A percentile compares a stretch with the other conserved stretches of the same genome.
phyloP scores from a whole-genome alignment of 2,113 vertebrate species.

The Collichthys lucidus region DNA sequence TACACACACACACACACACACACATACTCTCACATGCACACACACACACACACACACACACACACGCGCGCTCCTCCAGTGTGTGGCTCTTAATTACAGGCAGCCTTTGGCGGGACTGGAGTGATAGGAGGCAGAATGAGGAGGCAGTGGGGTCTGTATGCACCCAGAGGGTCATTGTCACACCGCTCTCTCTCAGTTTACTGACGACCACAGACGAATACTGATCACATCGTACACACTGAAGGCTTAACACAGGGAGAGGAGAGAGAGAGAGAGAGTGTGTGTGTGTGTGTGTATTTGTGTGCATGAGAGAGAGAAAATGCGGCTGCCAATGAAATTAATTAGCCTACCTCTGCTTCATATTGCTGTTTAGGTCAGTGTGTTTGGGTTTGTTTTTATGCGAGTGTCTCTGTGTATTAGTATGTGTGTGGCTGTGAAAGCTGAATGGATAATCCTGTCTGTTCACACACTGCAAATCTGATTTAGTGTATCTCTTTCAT shows the following conservation, averaged over 20 bases:
- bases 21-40: background rate
- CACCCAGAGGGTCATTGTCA: constrained; percentile 63
- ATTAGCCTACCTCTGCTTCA: constrained; percentile 54
- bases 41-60: constrained; percentile 7
- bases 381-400: constrained; percentile 25
- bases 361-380: constrained; percentile 46
- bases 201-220: constrained; percentile 56
- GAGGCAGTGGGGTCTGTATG: constrained; percentile 43
- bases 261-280: constrained; percentile 5
- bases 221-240: constrained; percentile 48
- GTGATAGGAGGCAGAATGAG: constrained; percentile 52
- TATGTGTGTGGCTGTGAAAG: constrained; percentile 23
- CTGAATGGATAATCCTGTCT: constrained; percentile 37
- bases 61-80: constrained; percentile 19
- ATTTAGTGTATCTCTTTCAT: constrained; percentile 37
- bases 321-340: constrained; percentile 47
- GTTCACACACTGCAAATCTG: constrained; percentile 25
- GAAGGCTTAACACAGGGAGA: constrained; percentile 23
- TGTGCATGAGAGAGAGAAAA: constrained; percentile 17
- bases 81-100: constrained; percentile 70
- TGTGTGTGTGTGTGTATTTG: no score
- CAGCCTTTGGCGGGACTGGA: constrained; percentile 52
- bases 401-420: background rate
- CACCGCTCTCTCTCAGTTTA: constrained; percentile 43
- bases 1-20: background rate